These are phyloP conservation scores for Zaprionus vittiger DNA, from an alignment of 1,140 invertebrate genomes.

Conservation along the genomic window DNA sequence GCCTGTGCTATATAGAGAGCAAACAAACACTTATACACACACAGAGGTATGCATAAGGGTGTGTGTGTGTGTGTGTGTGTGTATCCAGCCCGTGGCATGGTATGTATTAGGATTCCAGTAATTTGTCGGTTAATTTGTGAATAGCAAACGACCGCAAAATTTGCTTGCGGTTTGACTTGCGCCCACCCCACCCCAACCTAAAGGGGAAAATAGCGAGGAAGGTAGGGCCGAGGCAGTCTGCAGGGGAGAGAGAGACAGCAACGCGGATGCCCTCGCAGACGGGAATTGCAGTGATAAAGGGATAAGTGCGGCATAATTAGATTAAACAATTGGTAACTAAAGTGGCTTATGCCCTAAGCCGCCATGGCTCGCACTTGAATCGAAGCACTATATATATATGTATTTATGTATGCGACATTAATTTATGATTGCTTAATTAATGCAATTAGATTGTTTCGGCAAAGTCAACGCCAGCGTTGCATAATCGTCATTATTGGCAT, in stretches of 20 bases:
- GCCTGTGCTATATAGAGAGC: background rate
- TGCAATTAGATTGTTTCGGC: conserved; percentile 64
- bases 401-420: conserved; percentile 59
- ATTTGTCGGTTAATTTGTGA: conserved; percentile 67
- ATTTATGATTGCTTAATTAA: conserved; percentile 80
- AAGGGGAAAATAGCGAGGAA: background rate
- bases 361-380: background rate
- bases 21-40: background rate
- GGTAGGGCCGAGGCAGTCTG: background rate
- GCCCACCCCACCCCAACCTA: background rate
- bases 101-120: conserved; percentile 32
- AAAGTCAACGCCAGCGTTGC: conserved; percentile 19
- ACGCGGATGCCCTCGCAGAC: background rate
- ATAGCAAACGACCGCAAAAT: conserved; percentile 53
- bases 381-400: conserved; percentile 24
- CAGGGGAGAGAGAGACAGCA: background rate
- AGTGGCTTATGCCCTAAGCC: conserved; percentile 55
- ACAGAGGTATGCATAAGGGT: background rate
- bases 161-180: conserved; percentile 52
- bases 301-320: conserved; percentile 27
- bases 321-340: conserved; percentile 45
- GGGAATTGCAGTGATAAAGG: background rate
- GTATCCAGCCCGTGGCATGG: background rate
- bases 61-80: background rate
- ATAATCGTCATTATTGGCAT: conserved; percentile 55